Percentiles rank a stretch among this genome's conserved stretches.
Conservation (phyloP, 2,113 vertebrate species). For the Tauraco erythrolophus region DNA sequence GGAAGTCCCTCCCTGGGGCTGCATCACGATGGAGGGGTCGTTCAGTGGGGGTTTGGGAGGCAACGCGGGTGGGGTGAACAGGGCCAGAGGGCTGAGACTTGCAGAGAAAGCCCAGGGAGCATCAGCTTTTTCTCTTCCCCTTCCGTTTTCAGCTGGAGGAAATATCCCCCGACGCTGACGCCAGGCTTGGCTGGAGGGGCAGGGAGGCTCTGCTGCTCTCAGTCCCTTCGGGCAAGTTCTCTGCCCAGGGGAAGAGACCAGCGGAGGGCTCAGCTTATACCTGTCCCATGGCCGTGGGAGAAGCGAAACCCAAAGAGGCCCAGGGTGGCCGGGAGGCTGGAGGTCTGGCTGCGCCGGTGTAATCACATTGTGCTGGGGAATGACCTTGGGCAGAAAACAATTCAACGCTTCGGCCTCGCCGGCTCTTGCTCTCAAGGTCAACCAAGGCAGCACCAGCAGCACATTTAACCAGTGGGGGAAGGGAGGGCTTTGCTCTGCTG, state of each 20-base stretch:
- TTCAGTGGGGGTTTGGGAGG: not conserved
- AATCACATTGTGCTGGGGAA: not conserved
- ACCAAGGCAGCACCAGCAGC: not conserved
- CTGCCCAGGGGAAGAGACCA: not conserved
- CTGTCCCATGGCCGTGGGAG: not conserved
- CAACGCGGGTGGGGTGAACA: fast-evolving
- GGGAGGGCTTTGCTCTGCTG: conserved; percentile 8
- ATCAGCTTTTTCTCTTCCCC: conserved; percentile 57
- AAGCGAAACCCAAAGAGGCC: not conserved
- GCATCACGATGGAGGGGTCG: fast-evolving
- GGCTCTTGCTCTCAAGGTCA: conserved; percentile 31
- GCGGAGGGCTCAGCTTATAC: not conserved
- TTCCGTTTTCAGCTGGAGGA: conserved; percentile 49
- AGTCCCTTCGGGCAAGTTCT: not conserved
- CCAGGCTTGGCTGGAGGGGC: not conserved
- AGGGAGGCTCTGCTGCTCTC: not conserved
- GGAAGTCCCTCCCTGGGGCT: not conserved
- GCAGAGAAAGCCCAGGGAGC: not conserved
- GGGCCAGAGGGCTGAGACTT: not conserved
- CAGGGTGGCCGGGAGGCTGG: not conserved
- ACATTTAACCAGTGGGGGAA: not conserved
- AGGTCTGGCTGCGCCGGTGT: not conserved
- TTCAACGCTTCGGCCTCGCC: not conserved
- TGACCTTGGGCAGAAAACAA: conserved; percentile 27
- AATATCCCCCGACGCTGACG: not conserved